Conservation (phyloP, 1,140 invertebrate species). For the Sinonovacula constricta region DNA sequence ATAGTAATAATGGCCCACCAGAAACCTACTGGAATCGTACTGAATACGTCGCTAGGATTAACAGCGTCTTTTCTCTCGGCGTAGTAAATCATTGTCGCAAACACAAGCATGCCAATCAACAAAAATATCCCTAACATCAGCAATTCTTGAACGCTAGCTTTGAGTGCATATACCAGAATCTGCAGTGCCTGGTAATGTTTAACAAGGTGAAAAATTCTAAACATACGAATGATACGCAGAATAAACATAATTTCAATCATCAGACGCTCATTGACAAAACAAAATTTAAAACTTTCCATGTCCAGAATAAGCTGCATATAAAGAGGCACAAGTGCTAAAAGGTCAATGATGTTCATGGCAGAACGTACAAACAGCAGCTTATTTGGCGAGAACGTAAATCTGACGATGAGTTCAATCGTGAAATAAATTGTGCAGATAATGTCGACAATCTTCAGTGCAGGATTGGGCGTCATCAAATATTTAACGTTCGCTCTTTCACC, state of each 20-base stretch:
- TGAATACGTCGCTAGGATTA: conserved; percentile 68
- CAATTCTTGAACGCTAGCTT: conserved; percentile 75
- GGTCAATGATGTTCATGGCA: conserved; percentile 80
- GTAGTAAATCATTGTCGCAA: conserved; percentile 98
- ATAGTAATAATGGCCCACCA: conserved; percentile 83
- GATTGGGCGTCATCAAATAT: conserved; percentile 59
- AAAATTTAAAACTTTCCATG: conserved; percentile 62
- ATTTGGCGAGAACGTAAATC: conserved; percentile 77
- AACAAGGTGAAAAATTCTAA: conserved; percentile 74
- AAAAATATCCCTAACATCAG: conserved; percentile 96
- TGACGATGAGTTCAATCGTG: conserved; percentile 77
- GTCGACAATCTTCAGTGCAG: conserved; percentile 63
- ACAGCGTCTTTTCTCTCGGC: conserved; percentile 86
- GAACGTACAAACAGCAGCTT: conserved; percentile 77
- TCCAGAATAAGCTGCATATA: conserved; percentile 71
- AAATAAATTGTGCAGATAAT: conserved; percentile 79
- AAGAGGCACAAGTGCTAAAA: conserved; percentile 79
- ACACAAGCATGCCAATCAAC: conserved; percentile 97
- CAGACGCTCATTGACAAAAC: conserved; percentile 68
- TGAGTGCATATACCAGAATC: conserved; percentile 72
- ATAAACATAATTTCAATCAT: conserved; percentile 73
- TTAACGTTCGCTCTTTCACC: conserved; percentile 24
- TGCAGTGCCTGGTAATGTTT: conserved; percentile 73
- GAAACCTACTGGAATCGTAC: conserved; percentile 78
- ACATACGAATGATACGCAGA: conserved; percentile 73